Percentiles rank a stretch among this genome's conserved stretches.
These are phyloP conservation scores for Drosophila greeni DNA, from an alignment of 2,888 invertebrate species.

Conservation along the genomic window DNA sequence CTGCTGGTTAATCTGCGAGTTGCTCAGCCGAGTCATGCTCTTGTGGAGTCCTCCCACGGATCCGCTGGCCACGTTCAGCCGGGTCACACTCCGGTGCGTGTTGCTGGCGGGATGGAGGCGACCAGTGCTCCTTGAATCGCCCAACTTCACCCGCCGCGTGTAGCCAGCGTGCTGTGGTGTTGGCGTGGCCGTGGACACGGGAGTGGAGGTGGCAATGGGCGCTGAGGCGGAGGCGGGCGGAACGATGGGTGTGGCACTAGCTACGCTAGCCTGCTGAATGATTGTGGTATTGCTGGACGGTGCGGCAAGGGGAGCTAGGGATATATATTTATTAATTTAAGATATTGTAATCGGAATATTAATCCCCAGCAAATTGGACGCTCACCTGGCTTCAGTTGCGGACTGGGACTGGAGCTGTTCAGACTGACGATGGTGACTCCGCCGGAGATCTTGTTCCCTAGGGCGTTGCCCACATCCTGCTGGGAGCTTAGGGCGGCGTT, in stretches of 20 bases:
- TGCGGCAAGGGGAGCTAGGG: conserved; percentile 28
- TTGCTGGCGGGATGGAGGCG: conserved; percentile 84
- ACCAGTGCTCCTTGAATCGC: conserved; percentile 88
- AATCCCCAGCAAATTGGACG: background rate
- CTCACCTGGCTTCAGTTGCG: conserved; percentile 73
- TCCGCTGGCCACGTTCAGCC: conserved; percentile 86
- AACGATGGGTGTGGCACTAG: conserved; percentile 35
- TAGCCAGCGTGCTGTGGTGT: conserved; percentile 80
- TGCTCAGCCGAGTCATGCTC: conserved; percentile 89
- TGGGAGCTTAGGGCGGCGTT: conserved; percentile 80
- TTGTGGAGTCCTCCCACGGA: conserved; percentile 89
- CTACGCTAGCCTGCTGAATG: conserved; percentile 36
- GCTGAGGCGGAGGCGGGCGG: conserved; percentile 38
- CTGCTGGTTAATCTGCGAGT: conserved; percentile 86
- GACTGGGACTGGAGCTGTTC: conserved; percentile 78
- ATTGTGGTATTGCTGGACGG: conserved; percentile 39
- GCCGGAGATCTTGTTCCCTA: conserved; percentile 84
- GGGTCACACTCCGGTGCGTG: conserved; percentile 88
- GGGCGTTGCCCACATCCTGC: conserved; percentile 81
- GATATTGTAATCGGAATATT: background rate
- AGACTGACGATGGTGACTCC: conserved; percentile 90
- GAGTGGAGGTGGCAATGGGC: conserved; percentile 53
- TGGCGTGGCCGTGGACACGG: conserved; percentile 62
- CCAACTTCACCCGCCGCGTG: conserved; percentile 83
- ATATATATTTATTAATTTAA: background rate